Conservation (phyloP, 2,888 invertebrate genomes). For the Drosophila seclusa region DNA sequence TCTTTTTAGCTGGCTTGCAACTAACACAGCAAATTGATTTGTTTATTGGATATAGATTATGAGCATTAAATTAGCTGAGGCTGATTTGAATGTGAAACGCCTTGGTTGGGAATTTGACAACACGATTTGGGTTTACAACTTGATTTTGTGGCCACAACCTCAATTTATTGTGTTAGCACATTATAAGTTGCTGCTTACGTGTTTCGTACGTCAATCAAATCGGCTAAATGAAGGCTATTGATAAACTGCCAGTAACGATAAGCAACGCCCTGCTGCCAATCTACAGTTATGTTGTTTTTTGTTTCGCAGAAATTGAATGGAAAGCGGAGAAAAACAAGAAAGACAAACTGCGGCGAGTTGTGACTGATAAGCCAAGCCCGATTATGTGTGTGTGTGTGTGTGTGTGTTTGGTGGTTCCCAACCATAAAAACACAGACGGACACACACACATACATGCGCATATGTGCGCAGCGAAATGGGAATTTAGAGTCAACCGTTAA, state of each 20-base stretch:
- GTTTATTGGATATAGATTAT: neutral
- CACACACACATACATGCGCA: neutral
- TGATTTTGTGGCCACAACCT: neutral
- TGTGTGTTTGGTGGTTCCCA: neutral
- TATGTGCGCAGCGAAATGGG: slow-evolving; percentile 15
- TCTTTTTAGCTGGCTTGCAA: neutral
- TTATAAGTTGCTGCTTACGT: slow-evolving; percentile 54
- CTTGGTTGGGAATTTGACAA: neutral
- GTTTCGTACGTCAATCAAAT: slow-evolving; percentile 64
- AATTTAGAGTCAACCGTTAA: slow-evolving; percentile 15
- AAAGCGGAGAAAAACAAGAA: slow-evolving; percentile 40
- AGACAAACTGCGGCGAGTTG: slow-evolving; percentile 15
- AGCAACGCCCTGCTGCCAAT: slow-evolving; percentile 34
- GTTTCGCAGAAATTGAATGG: slow-evolving; percentile 46
- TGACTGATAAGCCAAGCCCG: slow-evolving; percentile 39
- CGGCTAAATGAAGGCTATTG: slow-evolving; percentile 67
- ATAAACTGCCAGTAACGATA: slow-evolving; percentile 67
- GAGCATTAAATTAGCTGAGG: neutral
- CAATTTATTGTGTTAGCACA: slow-evolving; percentile 31
- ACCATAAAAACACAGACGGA: neutral
- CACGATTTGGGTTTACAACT: neutral
- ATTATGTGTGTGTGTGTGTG: neutral
- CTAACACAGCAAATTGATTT: neutral
- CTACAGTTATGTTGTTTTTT: slow-evolving; percentile 8
- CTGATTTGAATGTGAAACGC: neutral